phyloP scores from a whole-genome alignment of 1,140 invertebrate species.

The Leguminivora glycinivorella region DNA sequence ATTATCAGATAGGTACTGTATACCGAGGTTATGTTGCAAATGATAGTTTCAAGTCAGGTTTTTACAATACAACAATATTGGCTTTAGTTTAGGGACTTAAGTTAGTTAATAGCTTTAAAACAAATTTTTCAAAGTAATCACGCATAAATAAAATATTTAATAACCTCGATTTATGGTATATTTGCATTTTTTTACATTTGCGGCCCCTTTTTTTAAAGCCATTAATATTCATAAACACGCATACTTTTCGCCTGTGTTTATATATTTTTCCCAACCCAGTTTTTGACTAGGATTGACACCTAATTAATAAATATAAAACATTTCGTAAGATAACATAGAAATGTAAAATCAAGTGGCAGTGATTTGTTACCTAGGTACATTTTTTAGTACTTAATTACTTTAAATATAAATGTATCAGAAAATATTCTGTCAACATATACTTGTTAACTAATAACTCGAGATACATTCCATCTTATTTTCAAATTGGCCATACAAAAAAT shows the following conservation, averaged over 20 bases:
- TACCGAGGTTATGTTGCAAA: neutral
- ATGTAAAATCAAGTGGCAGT: constrained; percentile 62
- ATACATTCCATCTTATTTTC: constrained; percentile 36
- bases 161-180: neutral
- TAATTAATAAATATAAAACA: constrained; percentile 43
- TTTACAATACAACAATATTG: too few species aligned
- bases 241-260: neutral
- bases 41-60: too few species aligned
- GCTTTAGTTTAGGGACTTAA: too few species aligned
- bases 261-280: constrained; percentile 64
- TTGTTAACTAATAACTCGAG: constrained; percentile 40
- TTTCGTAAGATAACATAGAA: constrained; percentile 29
- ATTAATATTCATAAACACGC: neutral
- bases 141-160: neutral
- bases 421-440: constrained; percentile 1
- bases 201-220: neutral
- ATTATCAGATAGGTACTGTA: neutral
- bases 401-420: constrained; percentile 19
- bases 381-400: neutral
- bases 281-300: constrained; percentile 74
- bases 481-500: constrained; percentile 36
- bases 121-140: neutral
- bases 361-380: constrained; percentile 43
- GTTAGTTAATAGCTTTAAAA: too few species aligned
- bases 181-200: neutral